A percentile compares a stretch with the other conserved stretches of the same genome.
Conservation (phyloP, 2,113 vertebrate species). For the Atractosteus spatula region DNA sequence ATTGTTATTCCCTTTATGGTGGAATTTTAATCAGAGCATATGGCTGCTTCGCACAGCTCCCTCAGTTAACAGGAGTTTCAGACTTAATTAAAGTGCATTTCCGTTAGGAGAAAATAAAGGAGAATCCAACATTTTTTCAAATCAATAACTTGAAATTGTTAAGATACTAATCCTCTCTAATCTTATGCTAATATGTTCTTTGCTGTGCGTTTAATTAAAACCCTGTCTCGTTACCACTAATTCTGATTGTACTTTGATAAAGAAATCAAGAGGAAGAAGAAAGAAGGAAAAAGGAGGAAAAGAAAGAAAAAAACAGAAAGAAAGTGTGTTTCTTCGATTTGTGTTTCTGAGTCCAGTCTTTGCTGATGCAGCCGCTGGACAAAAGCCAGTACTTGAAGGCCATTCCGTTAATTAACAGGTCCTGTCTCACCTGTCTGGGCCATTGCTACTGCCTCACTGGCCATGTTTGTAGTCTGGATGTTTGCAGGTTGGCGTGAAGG, state of each 20-base stretch:
- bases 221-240: neutral
- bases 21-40: neutral
- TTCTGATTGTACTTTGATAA: neutral
- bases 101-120: neutral
- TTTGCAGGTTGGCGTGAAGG: too few species aligned
- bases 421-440: too few species aligned
- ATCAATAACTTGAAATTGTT: slow-evolving; percentile 16
- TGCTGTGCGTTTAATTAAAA: slow-evolving; percentile 17
- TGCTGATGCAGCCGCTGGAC: too few species aligned
- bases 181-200: slow-evolving; percentile 17
- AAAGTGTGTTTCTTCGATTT: neutral
- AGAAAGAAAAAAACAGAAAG: neutral
- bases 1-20: neutral
- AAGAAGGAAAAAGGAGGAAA: neutral
- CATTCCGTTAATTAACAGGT: too few species aligned
- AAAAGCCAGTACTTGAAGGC: too few species aligned
- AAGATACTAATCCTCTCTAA: slow-evolving; percentile 16
- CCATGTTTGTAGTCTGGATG: too few species aligned
- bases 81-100: slow-evolving; percentile 10
- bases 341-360: too few species aligned
- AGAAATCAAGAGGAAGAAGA: neutral
- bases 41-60: neutral
- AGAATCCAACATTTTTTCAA: neutral
- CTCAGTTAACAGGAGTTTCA: neutral
- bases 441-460: too few species aligned